Evolutionary conservation across 2,888 invertebrate species (phyloP).

Genomic region (Mayetiola destructor): DNA sequence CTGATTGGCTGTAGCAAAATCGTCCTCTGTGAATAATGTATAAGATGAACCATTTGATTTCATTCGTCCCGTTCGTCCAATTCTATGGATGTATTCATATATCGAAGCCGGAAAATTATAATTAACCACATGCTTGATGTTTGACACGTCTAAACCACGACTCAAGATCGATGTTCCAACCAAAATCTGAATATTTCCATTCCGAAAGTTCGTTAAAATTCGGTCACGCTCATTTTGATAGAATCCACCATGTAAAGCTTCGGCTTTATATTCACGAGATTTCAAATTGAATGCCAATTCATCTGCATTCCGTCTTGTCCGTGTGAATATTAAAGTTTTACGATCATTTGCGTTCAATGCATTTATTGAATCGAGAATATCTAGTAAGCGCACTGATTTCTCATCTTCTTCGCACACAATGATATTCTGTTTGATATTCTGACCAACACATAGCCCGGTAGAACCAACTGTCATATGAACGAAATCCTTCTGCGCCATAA

Average conservation of each 20-base stretch:
- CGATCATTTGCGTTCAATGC: slow-evolving; percentile 27
- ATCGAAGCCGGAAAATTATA: slow-evolving; percentile 92
- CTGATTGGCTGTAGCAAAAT: slow-evolving; percentile 76
- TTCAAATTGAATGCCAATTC: slow-evolving; percentile 64
- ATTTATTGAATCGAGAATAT: background rate
- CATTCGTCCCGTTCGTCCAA: slow-evolving; percentile 82
- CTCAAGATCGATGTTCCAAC: slow-evolving; percentile 97
- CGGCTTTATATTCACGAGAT: slow-evolving; percentile 34
- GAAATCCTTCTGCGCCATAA: slow-evolving; percentile 67
- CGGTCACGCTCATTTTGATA: slow-evolving; percentile 89
- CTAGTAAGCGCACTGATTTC: background rate
- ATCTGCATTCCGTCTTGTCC: slow-evolving; percentile 91
- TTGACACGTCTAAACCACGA: slow-evolving; percentile 88
- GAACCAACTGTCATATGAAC: slow-evolving; percentile 52
- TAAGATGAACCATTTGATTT: slow-evolving; percentile 82
- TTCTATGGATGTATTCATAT: slow-evolving; percentile 91
- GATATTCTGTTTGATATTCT: slow-evolving; percentile 13
- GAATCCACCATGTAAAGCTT: slow-evolving; percentile 83
- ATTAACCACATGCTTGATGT: slow-evolving; percentile 91
- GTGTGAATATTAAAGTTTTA: slow-evolving; percentile 90
- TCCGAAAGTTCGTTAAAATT: slow-evolving; percentile 78
- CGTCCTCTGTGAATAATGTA: slow-evolving; percentile 84
- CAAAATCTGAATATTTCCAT: slow-evolving; percentile 73
- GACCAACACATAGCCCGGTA: slow-evolving; percentile 9
- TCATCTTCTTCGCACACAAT: slow-evolving; percentile 1